These are phyloP conservation scores for Rhinichthys osculus DNA, from an alignment of 2,797 vertebrate genomes.

Conservation along the genomic window DNA sequence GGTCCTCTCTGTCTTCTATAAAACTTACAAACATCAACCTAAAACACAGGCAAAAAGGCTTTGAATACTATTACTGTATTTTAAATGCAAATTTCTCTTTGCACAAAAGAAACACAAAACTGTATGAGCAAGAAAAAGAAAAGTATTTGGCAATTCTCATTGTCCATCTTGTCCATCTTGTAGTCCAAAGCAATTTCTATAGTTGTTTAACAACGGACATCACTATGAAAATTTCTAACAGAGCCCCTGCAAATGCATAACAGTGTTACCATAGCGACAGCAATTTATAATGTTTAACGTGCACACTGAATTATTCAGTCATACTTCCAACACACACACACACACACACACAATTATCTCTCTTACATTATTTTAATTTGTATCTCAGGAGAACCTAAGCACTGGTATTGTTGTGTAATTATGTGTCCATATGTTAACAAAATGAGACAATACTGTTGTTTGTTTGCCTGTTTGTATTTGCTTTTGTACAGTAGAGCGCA, in stretches of 20 bases:
- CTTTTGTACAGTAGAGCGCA: background rate
- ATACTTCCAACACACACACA: conserved; percentile 6
- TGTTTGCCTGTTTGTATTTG: background rate
- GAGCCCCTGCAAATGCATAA: conserved; percentile 49
- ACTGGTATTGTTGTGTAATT: background rate
- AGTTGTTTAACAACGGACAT: conserved; percentile 46
- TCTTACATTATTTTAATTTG: background rate
- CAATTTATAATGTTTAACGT: conserved; percentile 65
- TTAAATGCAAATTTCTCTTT: too few relatives aligned
- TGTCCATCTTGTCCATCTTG: too few relatives aligned
- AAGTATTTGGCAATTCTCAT: background rate
- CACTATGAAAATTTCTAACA: conserved; percentile 43
- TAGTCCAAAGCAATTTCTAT: conserved; percentile 42
- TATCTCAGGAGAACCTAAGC: background rate
- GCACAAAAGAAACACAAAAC: background rate
- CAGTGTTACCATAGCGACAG: conserved; percentile 78
- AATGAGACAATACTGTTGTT: background rate
- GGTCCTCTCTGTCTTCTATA: too few relatives aligned
- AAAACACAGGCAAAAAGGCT: too few relatives aligned
- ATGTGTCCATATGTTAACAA: background rate
- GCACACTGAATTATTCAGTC: conserved; percentile 58
- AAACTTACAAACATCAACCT: too few relatives aligned
- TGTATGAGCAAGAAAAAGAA: too few relatives aligned
- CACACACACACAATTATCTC: background rate
- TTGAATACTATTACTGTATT: too few relatives aligned